Evolutionary conservation across 2,797 vertebrate genomes (phyloP).

Genomic region (Echiichthys vipera): DNA sequence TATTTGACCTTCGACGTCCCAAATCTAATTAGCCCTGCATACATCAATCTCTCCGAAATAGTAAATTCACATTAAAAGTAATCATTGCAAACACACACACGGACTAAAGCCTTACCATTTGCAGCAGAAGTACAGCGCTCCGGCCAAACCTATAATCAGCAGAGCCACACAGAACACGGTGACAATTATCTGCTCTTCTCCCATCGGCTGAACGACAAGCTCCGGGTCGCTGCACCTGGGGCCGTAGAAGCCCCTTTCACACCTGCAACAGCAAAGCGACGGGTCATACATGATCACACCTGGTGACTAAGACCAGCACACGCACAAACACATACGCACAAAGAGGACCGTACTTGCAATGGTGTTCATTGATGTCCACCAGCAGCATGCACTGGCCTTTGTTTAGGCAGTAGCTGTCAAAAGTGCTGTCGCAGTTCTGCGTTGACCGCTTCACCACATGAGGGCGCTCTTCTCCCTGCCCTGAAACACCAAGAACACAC

Average conservation of each 20-base stretch:
- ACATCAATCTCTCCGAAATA: neutral
- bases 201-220: conserved; percentile 54
- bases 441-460: conserved; percentile 56
- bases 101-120: conserved; percentile 67
- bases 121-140: conserved; percentile 74
- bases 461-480: conserved; percentile 53
- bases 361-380: conserved; percentile 68
- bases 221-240: conserved; percentile 67
- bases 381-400: conserved; percentile 77
- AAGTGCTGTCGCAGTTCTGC: conserved; percentile 59
- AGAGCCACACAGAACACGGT: conserved; percentile 70
- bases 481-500: conserved; percentile 34
- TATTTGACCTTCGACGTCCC: no score
- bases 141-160: conserved; percentile 67
- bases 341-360: conserved; percentile 74
- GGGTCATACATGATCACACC: conserved; percentile 5
- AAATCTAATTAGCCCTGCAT: no score
- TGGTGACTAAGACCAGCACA: neutral
- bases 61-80: neutral
- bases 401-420: conserved; percentile 75
- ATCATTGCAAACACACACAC: neutral
- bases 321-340: conserved; percentile 11
- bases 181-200: conserved; percentile 67
- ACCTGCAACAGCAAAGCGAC: conserved; percentile 65
- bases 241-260: conserved; percentile 73